Percentiles rank a stretch among this genome's conserved stretches.
These are phyloP conservation scores for Cephus pulcher DNA, from an alignment of 2,888 invertebrate species.

Conservation along the genomic window DNA sequence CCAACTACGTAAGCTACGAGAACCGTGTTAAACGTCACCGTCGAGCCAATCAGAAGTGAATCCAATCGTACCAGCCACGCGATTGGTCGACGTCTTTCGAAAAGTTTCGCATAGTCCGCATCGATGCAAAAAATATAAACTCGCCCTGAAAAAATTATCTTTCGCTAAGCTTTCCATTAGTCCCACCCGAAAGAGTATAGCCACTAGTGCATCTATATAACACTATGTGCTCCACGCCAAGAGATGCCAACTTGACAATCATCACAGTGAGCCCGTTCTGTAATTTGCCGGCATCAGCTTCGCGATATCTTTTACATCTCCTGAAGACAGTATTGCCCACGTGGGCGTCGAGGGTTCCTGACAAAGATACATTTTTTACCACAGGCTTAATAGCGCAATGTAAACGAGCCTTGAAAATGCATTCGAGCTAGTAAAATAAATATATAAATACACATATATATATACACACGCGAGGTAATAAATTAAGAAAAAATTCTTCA, in stretches of 20 bases:
- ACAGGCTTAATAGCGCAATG: background rate
- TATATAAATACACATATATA: background rate
- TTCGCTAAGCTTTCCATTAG: no score
- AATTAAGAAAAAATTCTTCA: background rate
- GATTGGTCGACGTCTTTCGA: background rate
- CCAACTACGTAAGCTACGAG: no score
- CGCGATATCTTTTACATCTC: background rate
- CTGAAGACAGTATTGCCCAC: background rate
- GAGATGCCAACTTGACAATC: no score
- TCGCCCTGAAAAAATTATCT: no score
- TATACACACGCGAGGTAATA: background rate
- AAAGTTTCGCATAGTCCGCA: background rate
- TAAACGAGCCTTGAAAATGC: slow-evolving; percentile 17
- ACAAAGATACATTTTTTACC: background rate
- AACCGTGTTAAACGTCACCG: background rate
- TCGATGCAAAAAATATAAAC: background rate
- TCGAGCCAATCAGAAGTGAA: background rate
- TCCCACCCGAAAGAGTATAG: no score
- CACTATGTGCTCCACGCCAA: no score
- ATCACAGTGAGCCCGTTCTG: slow-evolving; percentile 49
- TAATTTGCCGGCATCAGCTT: slow-evolving; percentile 44
- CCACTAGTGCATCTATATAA: no score
- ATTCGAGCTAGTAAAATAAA: background rate
- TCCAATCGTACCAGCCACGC: background rate
- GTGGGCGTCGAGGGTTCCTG: background rate